A percentile compares a stretch with the other conserved stretches of the same genome.
Evolutionary conservation across 2,113 vertebrate genomes (phyloP).

Genomic region (Lophura nycthemera): DNA sequence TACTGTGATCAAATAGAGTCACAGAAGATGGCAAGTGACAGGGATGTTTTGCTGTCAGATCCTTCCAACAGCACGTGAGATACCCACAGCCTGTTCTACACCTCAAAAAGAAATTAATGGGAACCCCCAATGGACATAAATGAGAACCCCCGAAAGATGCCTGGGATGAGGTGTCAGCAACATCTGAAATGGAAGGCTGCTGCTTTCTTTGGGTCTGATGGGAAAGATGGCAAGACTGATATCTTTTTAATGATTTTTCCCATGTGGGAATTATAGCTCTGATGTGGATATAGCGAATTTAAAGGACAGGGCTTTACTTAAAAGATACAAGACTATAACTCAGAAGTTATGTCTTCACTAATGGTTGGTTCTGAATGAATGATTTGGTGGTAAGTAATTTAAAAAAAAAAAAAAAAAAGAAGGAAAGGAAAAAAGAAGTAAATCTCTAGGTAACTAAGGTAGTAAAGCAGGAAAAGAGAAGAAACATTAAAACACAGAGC

Average conservation of each 20-base stretch:
- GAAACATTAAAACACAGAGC: not conserved
- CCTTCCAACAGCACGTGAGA: not conserved
- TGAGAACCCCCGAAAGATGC: not conserved
- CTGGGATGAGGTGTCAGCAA: not conserved
- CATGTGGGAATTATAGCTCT: not conserved
- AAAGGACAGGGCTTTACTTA: not conserved
- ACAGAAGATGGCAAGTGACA: fast-evolving
- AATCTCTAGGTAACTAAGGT: not conserved
- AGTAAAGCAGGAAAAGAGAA: not conserved
- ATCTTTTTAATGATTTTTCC: not conserved
- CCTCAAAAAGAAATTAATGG: not conserved
- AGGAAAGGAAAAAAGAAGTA: not conserved
- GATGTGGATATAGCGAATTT: not conserved
- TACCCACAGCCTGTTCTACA: not conserved
- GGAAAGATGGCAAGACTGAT: not conserved
- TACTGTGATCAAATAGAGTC: not conserved
- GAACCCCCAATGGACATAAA: not conserved
- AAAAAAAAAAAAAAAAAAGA: not conserved
- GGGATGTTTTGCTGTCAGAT: not conserved
- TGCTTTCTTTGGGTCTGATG: not conserved
- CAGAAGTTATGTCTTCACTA: not conserved
- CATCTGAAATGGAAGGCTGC: not conserved
- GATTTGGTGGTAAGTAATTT: not conserved
- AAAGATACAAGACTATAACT: not conserved
- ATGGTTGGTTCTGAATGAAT: not conserved